A percentile compares a stretch with the other conserved stretches of the same genome.
Conservation (phyloP, 2,113 vertebrate genomes). For the Anarrhichthys ocellatus region DNA sequence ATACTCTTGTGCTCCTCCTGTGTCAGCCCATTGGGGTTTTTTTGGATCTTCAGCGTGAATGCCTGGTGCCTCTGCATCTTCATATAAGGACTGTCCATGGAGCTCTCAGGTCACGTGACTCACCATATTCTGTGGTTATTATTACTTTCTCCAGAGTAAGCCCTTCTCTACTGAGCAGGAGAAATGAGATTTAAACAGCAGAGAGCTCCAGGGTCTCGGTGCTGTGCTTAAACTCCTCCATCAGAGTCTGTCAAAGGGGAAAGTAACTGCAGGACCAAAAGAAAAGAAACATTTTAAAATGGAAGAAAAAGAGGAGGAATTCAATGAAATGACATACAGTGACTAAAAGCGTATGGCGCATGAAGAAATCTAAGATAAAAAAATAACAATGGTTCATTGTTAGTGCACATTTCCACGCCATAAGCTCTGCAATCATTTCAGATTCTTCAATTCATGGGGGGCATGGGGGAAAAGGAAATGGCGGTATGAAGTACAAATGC, state of each 20-base stretch:
- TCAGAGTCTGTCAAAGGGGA: conserved; percentile 51
- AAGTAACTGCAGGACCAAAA: conserved; percentile 18
- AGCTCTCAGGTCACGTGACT: conserved; percentile 19
- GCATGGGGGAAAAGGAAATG: conserved; percentile 8
- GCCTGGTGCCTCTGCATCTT: conserved; percentile 24
- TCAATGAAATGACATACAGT: not conserved
- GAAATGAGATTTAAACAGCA: conserved; percentile 67
- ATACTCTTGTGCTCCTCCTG: not conserved
- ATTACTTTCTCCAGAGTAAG: conserved; percentile 38
- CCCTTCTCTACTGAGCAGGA: conserved; percentile 8
- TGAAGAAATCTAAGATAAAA: not conserved
- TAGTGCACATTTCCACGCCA: conserved; percentile 24
- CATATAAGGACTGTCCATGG: conserved; percentile 30
- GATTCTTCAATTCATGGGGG: conserved; percentile 6
- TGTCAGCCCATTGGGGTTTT: not conserved
- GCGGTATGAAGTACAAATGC: conserved; percentile 41
- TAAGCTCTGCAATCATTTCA: conserved; percentile 21
- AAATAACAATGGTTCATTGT: conserved; percentile 13
- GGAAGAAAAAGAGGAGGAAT: not conserved
- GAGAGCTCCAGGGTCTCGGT: conserved; percentile 53
- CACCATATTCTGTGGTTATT: conserved; percentile 40
- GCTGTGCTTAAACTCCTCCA: conserved; percentile 30
- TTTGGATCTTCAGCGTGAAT: not conserved
- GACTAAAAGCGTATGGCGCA: conserved; percentile 9
- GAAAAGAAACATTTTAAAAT: not conserved